A percentile compares a stretch with the other conserved stretches of the same genome.
Evolutionary conservation across 2,797 vertebrate species (phyloP).

Genomic region (Rallus crepitans): DNA sequence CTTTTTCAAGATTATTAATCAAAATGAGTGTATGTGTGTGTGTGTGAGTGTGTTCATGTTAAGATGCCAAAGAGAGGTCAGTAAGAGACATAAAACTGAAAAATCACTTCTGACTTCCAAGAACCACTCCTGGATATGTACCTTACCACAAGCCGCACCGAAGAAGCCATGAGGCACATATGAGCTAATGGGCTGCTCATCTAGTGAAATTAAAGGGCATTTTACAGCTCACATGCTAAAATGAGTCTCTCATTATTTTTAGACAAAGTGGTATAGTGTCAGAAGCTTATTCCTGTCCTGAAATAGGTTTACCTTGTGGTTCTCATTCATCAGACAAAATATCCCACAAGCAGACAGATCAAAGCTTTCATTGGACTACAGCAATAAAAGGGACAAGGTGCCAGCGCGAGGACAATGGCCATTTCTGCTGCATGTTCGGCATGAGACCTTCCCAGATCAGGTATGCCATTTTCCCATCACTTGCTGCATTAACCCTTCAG

Average conservation of each 20-base stretch:
- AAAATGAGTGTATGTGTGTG: not conserved
- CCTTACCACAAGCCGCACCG: not conserved
- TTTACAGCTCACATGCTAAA: not conserved
- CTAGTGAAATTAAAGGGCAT: not conserved
- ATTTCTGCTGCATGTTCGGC: not conserved
- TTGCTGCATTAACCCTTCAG: not conserved
- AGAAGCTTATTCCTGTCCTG: not conserved
- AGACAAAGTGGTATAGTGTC: not conserved
- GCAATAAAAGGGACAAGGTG: not conserved
- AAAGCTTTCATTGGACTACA: not conserved
- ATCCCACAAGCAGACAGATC: not conserved
- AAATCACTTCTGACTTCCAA: not conserved
- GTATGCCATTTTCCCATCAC: not conserved
- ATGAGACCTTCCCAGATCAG: not conserved
- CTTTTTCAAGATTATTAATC: not conserved
- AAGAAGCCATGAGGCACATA: not conserved
- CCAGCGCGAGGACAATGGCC: not conserved
- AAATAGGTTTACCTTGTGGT: not conserved
- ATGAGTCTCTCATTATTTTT: not conserved
- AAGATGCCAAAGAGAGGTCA: not conserved
- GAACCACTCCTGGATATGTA: not conserved
- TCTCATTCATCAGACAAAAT: not conserved
- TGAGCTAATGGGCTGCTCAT: not conserved
- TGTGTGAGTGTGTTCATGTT: too few relatives aligned
- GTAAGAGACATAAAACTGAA: not conserved